Evolutionary conservation across 2,113 vertebrate species (phyloP).

Genomic region (Malurus elegans): DNA sequence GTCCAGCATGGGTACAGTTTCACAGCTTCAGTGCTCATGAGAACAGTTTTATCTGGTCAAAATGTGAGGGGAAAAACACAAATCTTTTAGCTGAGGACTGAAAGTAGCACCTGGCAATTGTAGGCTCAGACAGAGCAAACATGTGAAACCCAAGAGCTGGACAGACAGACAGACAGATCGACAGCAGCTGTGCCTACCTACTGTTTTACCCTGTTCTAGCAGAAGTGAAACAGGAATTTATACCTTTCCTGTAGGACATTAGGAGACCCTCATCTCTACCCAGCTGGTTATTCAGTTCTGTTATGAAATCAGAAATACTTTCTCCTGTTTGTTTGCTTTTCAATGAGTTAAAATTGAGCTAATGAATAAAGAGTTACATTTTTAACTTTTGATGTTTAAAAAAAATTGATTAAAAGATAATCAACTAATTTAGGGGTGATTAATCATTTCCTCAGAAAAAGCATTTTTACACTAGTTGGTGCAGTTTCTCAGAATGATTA

Average conservation of each 20-base stretch:
- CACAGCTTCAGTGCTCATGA: neutral
- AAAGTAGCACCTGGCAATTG: accelerated
- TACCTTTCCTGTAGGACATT: neutral
- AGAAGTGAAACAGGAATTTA: neutral
- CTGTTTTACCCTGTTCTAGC: neutral
- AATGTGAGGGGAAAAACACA: neutral
- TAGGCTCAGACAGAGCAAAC: neutral
- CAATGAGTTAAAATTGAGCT: neutral
- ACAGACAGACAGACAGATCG: neutral
- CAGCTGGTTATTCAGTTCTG: neutral
- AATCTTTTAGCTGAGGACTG: neutral
- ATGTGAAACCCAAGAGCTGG: neutral
- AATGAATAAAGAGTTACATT: neutral
- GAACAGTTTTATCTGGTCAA: neutral
- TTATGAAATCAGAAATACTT: neutral
- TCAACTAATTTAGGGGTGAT: neutral
- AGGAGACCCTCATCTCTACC: neutral
- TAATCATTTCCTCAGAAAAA: neutral
- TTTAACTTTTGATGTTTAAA: neutral
- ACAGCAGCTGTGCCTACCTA: neutral
- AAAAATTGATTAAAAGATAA: neutral
- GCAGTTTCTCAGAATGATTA: neutral
- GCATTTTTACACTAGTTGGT: neutral
- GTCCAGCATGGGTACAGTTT: neutral
- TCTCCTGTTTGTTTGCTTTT: neutral